Evolutionary conservation across 2,888 invertebrate species (phyloP).

Genomic region (Chrysina gloriosa): DNA sequence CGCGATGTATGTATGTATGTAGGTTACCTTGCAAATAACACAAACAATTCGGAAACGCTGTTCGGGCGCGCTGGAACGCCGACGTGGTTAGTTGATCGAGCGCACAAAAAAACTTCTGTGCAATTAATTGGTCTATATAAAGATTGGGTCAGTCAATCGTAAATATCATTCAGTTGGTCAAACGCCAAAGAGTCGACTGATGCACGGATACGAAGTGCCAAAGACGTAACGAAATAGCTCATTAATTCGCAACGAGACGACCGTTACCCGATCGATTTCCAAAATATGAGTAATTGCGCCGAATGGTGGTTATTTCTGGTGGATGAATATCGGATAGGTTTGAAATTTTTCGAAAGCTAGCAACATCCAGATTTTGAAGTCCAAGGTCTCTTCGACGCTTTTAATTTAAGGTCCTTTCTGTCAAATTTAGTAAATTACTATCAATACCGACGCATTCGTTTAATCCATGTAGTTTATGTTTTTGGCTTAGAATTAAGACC

Average conservation of each 20-base stretch:
- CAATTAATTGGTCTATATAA: conserved; percentile 64
- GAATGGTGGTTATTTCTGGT: too few relatives aligned
- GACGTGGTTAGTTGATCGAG: conserved; percentile 20
- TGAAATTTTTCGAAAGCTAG: too few relatives aligned
- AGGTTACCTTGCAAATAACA: conserved; percentile 34
- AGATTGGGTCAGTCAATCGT: conserved; percentile 65
- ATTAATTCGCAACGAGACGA: conserved; percentile 1
- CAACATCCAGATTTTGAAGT: too few relatives aligned
- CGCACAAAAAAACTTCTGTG: conserved; percentile 29
- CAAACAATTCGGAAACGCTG: conserved; percentile 37
- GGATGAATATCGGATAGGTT: background rate
- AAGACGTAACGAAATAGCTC: conserved; percentile 38
- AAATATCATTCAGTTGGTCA: conserved; percentile 65
- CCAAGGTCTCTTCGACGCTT: too few relatives aligned
- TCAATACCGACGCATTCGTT: too few relatives aligned
- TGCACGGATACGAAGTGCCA: conserved; percentile 38
- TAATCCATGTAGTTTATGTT: too few relatives aligned
- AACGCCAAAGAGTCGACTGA: conserved; percentile 55
- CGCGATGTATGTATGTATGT: background rate
- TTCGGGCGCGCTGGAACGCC: conserved; percentile 17
- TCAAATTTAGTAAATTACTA: too few relatives aligned
- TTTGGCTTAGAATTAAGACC: too few relatives aligned
- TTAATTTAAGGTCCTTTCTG: too few relatives aligned
- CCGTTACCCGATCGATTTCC: background rate
- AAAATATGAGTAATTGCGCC: too few relatives aligned